Percentiles rank a stretch among this genome's conserved stretches.
Conservation (phyloP, 2,888 invertebrate species). For the Nineta flava region DNA sequence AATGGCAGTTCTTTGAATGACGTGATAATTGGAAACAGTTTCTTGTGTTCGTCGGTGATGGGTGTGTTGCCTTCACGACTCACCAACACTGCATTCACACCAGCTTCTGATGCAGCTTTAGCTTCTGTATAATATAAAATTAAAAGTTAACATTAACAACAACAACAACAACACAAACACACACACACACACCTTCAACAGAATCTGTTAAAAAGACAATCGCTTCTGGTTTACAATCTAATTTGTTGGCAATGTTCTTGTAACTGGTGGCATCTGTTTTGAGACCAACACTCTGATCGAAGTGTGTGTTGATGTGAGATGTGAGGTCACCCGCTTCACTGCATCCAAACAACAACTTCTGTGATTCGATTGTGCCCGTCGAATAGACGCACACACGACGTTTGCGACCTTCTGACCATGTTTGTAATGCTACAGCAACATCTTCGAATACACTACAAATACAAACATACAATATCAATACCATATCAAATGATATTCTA, state of each 20-base stretch:
- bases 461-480: too few relatives aligned
- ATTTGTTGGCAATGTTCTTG: constrained; percentile 50
- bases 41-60: constrained; percentile 41
- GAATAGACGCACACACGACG: constrained; percentile 74
- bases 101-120: constrained; percentile 61
- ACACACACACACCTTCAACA: constrained; percentile 50
- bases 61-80: constrained; percentile 65
- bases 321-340: constrained; percentile 62
- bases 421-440: constrained; percentile 55
- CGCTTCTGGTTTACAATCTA: constrained; percentile 45
- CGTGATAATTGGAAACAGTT: constrained; percentile 37
- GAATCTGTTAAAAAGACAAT: constrained; percentile 80
- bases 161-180: not conserved
- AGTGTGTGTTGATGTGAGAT: constrained; percentile 57
- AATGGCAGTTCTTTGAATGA: constrained; percentile 40
- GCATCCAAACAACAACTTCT: constrained; percentile 70
- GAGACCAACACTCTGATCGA: constrained; percentile 69
- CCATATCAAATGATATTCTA: too few relatives aligned
- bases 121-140: constrained; percentile 46
- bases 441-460: constrained; percentile 71
- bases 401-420: constrained; percentile 47
- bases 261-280: constrained; percentile 72
- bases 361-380: constrained; percentile 81
- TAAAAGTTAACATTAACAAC: not conserved
- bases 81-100: constrained; percentile 51